These are phyloP conservation scores for Nothobranchius furzeri DNA, from an alignment of 2,113 vertebrate species.

Conservation along the genomic window DNA sequence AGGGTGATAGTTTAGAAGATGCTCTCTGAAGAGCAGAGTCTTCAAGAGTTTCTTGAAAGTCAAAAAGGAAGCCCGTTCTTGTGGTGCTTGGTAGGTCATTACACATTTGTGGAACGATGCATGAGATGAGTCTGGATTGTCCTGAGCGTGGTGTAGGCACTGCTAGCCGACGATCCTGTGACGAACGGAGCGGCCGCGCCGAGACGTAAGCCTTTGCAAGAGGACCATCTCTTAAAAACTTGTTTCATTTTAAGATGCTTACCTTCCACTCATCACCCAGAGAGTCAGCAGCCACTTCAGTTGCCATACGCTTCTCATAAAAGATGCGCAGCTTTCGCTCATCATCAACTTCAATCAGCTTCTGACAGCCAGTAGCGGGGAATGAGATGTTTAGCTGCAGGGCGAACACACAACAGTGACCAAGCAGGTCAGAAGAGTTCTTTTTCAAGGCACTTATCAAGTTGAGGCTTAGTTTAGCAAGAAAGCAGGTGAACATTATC, in stretches of 20 bases:
- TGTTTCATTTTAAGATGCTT: slow-evolving; percentile 17
- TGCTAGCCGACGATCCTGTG: too few relatives aligned
- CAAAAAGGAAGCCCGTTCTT: too few relatives aligned
- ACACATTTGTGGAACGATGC: too few relatives aligned
- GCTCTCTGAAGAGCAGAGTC: too few relatives aligned
- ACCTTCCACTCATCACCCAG: slow-evolving; percentile 99
- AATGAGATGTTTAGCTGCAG: slow-evolving; percentile 95
- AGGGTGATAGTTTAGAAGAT: too few relatives aligned
- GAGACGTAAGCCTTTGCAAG: too few relatives aligned
- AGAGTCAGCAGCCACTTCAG: slow-evolving; percentile 91
- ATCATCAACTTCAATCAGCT: slow-evolving; percentile 97
- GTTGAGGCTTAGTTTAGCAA: background rate
- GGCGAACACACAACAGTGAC: background rate
- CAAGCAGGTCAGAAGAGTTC: background rate
- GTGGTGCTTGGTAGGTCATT: too few relatives aligned
- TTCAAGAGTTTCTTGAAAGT: too few relatives aligned
- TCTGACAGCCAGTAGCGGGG: slow-evolving; percentile 98
- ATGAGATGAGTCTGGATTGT: too few relatives aligned
- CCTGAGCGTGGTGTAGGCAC: too few relatives aligned
- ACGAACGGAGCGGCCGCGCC: too few relatives aligned
- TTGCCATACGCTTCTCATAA: slow-evolving; percentile 98
- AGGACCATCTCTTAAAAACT: too few relatives aligned
- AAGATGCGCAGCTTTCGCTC: slow-evolving; percentile 96
- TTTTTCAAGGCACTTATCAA: background rate
- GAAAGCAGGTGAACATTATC: background rate